These are phyloP conservation scores for Notiomystis cincta DNA, from an alignment of 2,113 vertebrate genomes.

Conservation along the genomic window DNA sequence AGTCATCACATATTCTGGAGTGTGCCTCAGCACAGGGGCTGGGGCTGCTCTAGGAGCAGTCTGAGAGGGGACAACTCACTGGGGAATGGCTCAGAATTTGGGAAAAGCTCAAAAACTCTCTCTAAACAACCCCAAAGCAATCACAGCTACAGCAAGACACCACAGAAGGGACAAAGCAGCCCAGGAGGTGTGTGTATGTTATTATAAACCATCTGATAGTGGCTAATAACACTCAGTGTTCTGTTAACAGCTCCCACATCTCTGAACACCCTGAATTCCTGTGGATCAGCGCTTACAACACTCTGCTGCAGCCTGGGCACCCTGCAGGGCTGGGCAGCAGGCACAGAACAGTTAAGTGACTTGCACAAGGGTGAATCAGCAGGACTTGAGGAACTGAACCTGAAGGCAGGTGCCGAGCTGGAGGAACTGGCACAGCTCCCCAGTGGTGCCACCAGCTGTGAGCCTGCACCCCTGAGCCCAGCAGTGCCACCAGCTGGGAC, in stretches of 20 bases:
- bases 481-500: neutral
- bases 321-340: neutral
- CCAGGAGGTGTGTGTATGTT: neutral
- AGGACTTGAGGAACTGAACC: neutral
- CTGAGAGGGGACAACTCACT: neutral
- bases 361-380: conserved; percentile 35
- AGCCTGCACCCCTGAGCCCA: neutral
- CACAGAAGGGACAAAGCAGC: neutral
- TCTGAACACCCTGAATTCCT: neutral
- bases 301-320: neutral
- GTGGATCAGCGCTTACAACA: neutral
- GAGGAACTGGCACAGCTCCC: neutral
- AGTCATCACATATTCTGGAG: neutral
- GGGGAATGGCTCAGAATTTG: neutral
- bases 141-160: neutral
- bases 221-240: neutral
- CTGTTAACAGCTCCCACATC: neutral
- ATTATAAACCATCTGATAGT: neutral
- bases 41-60: neutral
- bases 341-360: neutral
- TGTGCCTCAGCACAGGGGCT: neutral
- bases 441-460: neutral
- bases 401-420: neutral
- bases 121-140: neutral
- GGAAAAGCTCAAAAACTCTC: neutral